These are phyloP conservation scores for Amblyjoppa fuscipennis DNA, from an alignment of 2,888 invertebrate species.

Conservation along the genomic window DNA sequence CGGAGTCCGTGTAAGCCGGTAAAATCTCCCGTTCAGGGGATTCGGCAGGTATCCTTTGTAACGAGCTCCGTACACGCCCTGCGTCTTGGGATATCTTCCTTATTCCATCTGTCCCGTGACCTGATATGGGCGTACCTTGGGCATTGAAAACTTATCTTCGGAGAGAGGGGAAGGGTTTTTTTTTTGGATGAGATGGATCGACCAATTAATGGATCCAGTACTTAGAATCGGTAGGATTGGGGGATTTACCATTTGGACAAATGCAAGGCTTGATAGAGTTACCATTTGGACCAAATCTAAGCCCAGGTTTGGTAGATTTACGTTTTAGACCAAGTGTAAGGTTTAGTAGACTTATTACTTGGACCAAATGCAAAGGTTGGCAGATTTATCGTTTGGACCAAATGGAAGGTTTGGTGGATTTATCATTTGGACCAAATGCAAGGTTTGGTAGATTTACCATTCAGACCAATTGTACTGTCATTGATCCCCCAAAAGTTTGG, in stretches of 20 bases:
- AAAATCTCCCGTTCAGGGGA: constrained; percentile 57
- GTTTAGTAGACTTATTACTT: not conserved
- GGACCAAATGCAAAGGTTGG: not conserved
- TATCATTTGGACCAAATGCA: not conserved
- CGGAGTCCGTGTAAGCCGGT: constrained; percentile 31
- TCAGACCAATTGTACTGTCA: not conserved
- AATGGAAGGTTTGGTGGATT: not conserved
- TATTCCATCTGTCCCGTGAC: not conserved
- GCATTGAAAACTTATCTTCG: not conserved
- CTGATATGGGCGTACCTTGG: not conserved
- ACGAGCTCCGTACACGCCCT: constrained; percentile 24
- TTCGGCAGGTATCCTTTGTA: constrained; percentile 65
- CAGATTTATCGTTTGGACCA: too few relatives aligned
- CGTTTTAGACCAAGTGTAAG: not conserved
- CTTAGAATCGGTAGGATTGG: not conserved
- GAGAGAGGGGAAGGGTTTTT: not conserved
- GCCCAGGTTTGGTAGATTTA: not conserved
- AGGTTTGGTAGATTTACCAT: not conserved
- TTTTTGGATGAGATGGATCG: not conserved
- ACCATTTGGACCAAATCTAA: too few relatives aligned
- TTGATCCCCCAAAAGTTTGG: constrained; percentile 42
- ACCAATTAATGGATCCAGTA: not conserved
- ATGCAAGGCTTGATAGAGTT: too few relatives aligned
- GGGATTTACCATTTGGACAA: too few relatives aligned
- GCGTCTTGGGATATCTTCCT: constrained; percentile 5